phyloP scores from a whole-genome alignment of 1,140 invertebrate genomes.

The Linepithema humile region DNA sequence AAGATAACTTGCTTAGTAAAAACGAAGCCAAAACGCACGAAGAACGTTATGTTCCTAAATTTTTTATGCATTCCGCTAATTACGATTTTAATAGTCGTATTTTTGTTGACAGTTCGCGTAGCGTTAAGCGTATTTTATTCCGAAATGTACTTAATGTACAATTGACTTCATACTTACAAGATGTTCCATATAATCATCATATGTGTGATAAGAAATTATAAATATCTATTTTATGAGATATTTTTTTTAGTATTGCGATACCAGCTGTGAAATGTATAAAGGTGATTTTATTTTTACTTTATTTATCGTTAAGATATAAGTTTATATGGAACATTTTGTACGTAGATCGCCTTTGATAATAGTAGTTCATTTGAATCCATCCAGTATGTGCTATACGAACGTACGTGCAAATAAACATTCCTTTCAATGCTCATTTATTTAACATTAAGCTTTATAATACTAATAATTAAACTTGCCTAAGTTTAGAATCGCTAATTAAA shows the following conservation, averaged over 20 bases:
- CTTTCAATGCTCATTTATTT: background rate
- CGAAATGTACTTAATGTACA: background rate
- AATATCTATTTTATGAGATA: constrained; percentile 9
- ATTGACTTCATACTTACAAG: too few relatives aligned
- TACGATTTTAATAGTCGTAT: background rate
- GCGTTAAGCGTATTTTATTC: background rate
- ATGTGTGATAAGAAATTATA: background rate
- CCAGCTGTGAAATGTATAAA: background rate
- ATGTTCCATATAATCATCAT: background rate
- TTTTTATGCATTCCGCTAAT: constrained; percentile 10
- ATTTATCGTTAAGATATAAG: background rate
- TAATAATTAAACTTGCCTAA: background rate
- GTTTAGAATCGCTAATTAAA: background rate
- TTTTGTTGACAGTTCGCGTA: background rate
- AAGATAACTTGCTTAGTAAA: constrained; percentile 1
- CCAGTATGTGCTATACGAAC: background rate
- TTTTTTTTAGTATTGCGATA: constrained; percentile 13
- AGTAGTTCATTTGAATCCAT: background rate
- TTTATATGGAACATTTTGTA: constrained; percentile 18
- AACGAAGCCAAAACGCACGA: background rate
- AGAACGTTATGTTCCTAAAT: background rate
- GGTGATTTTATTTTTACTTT: background rate
- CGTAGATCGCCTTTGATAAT: background rate
- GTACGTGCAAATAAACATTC: constrained; percentile 21
- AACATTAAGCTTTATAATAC: background rate